Evolutionary conservation across 2,888 invertebrate genomes (phyloP), one percentile per base, ranked within the genome.

Genomic region (Spodoptera littoralis): DNA sequence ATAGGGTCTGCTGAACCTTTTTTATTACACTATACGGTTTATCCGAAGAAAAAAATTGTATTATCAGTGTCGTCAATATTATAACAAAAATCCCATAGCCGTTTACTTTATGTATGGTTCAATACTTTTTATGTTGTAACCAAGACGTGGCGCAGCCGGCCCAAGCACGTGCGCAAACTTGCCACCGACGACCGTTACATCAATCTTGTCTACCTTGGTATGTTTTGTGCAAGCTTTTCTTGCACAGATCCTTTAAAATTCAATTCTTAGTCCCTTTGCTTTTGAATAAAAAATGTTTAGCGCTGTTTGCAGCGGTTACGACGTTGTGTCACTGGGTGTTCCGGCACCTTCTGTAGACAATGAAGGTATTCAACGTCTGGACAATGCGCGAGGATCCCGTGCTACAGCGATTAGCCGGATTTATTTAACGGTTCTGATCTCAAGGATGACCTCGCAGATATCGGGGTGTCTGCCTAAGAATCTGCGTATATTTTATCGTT

Each of bases 151-250:
- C 72, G 87, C 93, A 94, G 88, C 94, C 90, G 93, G 88, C 86
- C 78, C 65, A 60, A 89, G 91, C 94, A 94, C 94, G 94, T 94
- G 94, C 93, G 91, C 88, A 83, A 90, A 89, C 87, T 90, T 88
- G 80, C 87, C 80, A 79, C 78, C 27, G 36, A 36, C 84, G 86
- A 86, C 91, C 93, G 92, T 91, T 91, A 93, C 92, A 93, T 93
- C 89, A 90, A 92, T 94, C 93, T 92, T 91, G 85, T 90, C 91
- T 90, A 87, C 89, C 87, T 89, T 88, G 83, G 83, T 85, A 84
- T 84, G 85, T 87, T 85, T 90, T 90, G 87, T 87, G 85, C 87
- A 87, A 88, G 81, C 84, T 87, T 88, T 87, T 84, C 84, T 77
- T 73, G 64, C 54, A 45, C 43, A 22, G 36, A 59, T 43, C 43